Evolutionary conservation across 2,113 vertebrate genomes (phyloP).

Genomic region (Rissa tridactyla): DNA sequence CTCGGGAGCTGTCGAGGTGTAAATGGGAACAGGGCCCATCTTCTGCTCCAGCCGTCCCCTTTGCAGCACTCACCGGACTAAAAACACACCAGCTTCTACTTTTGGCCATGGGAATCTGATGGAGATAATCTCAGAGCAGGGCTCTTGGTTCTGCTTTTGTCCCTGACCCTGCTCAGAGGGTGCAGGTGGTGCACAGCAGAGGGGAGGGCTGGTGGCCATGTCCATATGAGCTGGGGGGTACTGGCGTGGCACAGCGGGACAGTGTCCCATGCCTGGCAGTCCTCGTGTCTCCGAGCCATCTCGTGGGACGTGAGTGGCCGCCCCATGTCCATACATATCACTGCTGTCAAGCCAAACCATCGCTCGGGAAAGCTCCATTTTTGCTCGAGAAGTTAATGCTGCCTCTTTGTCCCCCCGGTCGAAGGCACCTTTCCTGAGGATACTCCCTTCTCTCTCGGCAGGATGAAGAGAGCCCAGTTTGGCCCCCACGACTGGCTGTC

Average conservation of each 20-base stretch:
- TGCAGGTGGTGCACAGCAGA: not conserved
- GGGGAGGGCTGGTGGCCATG: not conserved
- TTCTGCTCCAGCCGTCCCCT: not conserved
- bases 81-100: not conserved
- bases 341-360: slow-evolving; percentile 41
- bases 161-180: not conserved
- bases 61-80: not conserved
- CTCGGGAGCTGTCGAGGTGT: not conserved
- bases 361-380: not conserved
- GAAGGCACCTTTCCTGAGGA: slow-evolving; percentile 4
- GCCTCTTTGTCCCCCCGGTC: not conserved
- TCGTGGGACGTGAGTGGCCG: not conserved
- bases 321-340: not conserved
- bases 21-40: not conserved
- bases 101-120: not conserved
- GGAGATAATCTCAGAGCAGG: not conserved
- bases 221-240: not conserved
- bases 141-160: not conserved
- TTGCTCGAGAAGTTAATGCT: slow-evolving; percentile 8
- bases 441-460: slow-evolving; percentile 60
- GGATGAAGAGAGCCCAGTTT: slow-evolving; percentile 95
- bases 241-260: not conserved
- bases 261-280: not conserved
- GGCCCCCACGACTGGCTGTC: slow-evolving; percentile 98
- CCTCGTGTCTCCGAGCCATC: not conserved